Percentiles rank a stretch among this genome's conserved stretches.
Conservation (phyloP, 2,888 invertebrate species). For the Argyresthia albistria region DNA sequence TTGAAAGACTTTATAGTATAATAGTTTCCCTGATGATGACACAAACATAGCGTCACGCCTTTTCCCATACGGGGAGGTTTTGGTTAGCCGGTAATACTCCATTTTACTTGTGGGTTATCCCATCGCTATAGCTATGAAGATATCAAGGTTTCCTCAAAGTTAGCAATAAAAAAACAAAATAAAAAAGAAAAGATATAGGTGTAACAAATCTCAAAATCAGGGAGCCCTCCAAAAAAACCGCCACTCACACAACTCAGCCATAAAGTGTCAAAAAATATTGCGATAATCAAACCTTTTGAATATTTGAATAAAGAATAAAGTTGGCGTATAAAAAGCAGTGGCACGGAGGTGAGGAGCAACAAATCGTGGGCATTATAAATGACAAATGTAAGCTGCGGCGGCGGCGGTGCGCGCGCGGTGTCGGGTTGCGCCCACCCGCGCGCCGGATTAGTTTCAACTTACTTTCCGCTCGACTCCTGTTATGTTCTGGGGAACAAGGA, state of each 20-base stretch:
- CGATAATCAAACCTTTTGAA: constrained; percentile 42
- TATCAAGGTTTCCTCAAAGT: no score
- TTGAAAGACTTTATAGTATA: no score
- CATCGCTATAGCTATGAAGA: no score
- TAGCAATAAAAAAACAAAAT: no score
- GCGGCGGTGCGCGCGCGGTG: constrained; percentile 37
- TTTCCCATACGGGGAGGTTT: no score
- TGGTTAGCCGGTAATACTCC: no score
- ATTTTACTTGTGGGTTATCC: no score
- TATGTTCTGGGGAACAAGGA: constrained; percentile 15
- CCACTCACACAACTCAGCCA: constrained; percentile 35
- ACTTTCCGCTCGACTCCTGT: constrained; percentile 46
- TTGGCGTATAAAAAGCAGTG: constrained; percentile 53
- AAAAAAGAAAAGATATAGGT: no score
- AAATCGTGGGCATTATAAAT: constrained; percentile 72
- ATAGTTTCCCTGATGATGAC: no score
- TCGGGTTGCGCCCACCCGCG: constrained; percentile 63
- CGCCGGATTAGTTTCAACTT: constrained; percentile 62
- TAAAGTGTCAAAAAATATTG: constrained; percentile 55
- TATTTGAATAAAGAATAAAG: constrained; percentile 62
- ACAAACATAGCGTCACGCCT: no score
- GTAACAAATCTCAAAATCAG: background rate
- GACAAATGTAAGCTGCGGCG: constrained; percentile 57
- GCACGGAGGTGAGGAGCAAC: constrained; percentile 53
- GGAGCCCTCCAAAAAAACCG: constrained; percentile 23